Evolutionary conservation across 1,140 invertebrate species (phyloP), one percentile per base, ranked within the genome.

Genomic region (Telenomus remus): DNA sequence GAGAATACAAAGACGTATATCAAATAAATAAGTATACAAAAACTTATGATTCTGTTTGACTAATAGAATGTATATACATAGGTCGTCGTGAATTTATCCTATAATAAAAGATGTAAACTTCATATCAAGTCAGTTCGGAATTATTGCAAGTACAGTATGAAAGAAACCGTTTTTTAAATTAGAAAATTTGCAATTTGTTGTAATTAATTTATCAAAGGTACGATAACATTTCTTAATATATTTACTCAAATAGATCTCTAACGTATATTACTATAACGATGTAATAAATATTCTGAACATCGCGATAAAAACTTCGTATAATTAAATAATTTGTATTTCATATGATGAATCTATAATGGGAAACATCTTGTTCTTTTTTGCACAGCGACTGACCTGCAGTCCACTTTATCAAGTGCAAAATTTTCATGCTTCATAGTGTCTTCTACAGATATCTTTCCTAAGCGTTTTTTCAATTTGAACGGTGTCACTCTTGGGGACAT

Each of bases 301-400:
- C 6, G 19, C 19, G 19, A 27, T 27, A 27, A 27, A 27, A 27
- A 27, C 6, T 27, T 27, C 6, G 19, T 27, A 27, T 27, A 27
- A 27, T 27, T 27, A 27, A 27, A 27, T 27, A 27, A 27, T 27
- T 27, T 27, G 19, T 27, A 27, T 27, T 27, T 27, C 19, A 27
- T 27, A 27, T 27, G 8, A 4, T n/a, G 37, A 39, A 60, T 55
- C 33, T 88, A 87, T 81, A 88, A 85, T 14, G 86, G 87, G 64
- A 88, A 85, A 79, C 86, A 88, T 76, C 87, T 88, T 55, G 83
- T 86, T 70, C 81, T 84, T 78, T 86, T 87, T 51, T 87, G 85
- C 39, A 78, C 61, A 6, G 81, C 79, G 39, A 84, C 70, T 39
- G 86, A 83, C 69, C 80, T 85, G 76, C 83, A 87, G 78, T 87